Evolutionary conservation across 2,797 vertebrate genomes (phyloP), one percentile per base, ranked within the genome.

Genomic region (Cuniculus paca): DNA sequence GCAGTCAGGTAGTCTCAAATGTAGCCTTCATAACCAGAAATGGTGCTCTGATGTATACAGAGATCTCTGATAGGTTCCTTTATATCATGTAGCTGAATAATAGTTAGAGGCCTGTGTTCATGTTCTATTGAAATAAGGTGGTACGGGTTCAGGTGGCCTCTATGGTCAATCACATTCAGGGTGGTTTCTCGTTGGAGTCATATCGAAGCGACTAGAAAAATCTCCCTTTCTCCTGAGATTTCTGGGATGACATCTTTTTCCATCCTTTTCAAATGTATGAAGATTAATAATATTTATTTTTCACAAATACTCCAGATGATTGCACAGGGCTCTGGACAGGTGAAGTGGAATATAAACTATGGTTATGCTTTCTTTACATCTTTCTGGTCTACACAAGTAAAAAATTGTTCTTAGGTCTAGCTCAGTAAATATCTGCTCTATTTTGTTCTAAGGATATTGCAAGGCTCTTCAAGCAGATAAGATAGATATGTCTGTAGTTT

Each of bases 51-150:
- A 90, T 70, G 2, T 70, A 82, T n/a, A 50, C 34, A 75, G 42
- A 88, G 10, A 81, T 61, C n/a, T 79, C 52, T 48, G 6, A 6
- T 61, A 24, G 28, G n/a, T 77, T 90, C 54, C 22, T 89, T 88
- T 74, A n/a, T 92, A 22, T 34, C 34, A 80, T 31, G 9, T 79
- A 78, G 45, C 13, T 1, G 19, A 34, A 60, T 63, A 26, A 86
- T 50, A 54, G 1, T n/a, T 48, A 61, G 39, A 87, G 5, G 6
- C 22, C 39, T 50, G 4, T 31, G 1, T 54, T 80, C 26, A 61
- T 50, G 6, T 89, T 94, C 34, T 56, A 6, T 58, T 89, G 34
- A 90, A 79, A 90, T 87, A 78, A 88, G 87, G n/a, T 22, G 31
- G 4, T 58, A 36, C 34, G 36, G 34, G 63, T 58, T 65, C 14